phyloP scores from a whole-genome alignment of 1,140 invertebrate genomes.

The Ostrea edulis region DNA sequence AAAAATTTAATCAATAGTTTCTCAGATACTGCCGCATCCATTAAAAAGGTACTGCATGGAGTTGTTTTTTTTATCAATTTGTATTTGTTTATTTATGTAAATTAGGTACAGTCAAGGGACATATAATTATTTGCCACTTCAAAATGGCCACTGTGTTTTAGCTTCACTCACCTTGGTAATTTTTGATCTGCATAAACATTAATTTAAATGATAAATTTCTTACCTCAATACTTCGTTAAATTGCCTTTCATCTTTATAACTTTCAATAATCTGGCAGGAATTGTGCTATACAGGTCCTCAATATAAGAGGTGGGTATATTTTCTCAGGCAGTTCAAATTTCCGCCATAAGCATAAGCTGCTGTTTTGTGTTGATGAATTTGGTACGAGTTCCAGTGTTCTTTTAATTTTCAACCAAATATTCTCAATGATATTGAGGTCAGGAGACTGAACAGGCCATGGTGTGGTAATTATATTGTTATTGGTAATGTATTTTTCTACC shows the following conservation, averaged over 20 bases:
- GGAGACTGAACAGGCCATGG: conserved; percentile 41
- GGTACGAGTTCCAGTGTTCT: background rate
- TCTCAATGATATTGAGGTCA: conserved; percentile 40
- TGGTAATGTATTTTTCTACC: conserved; percentile 12
- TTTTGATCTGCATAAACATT: too few relatives aligned
- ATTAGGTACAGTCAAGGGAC: too few relatives aligned
- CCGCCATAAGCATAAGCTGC: background rate
- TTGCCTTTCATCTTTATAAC: background rate
- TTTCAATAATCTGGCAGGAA: conserved; percentile 12
- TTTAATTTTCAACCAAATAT: conserved; percentile 44
- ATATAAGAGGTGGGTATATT: conserved; percentile 10
- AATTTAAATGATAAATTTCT: too few relatives aligned
- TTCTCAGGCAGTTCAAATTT: conserved; percentile 32
- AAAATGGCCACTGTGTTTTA: too few relatives aligned
- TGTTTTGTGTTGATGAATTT: conserved; percentile 2
- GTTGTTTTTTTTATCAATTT: too few relatives aligned
- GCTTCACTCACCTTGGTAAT: too few relatives aligned
- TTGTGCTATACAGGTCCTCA: background rate
- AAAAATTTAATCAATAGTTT: too few relatives aligned
- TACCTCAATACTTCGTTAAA: conserved; percentile 39
- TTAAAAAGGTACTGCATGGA: too few relatives aligned
- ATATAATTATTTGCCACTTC: too few relatives aligned
- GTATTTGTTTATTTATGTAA: too few relatives aligned
- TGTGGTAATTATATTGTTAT: conserved; percentile 34
- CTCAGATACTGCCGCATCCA: too few relatives aligned